phyloP scores from a whole-genome alignment of 2,888 invertebrate species.

The Zeuzera pyrina region DNA sequence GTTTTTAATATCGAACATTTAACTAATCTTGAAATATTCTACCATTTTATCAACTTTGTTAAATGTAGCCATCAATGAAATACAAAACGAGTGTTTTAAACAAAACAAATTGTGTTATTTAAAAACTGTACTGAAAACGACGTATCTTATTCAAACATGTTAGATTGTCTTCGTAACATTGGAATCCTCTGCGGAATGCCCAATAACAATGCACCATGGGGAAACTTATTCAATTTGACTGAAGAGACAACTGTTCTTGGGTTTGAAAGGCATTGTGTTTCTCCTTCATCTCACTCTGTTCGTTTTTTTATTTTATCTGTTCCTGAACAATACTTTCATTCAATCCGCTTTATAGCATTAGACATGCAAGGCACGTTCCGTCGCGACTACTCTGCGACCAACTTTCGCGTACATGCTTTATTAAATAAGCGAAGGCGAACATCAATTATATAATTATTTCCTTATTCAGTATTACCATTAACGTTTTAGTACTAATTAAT shows the following conservation, averaged over 20 bases:
- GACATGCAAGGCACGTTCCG: conserved; percentile 56
- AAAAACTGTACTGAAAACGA: conserved; percentile 2
- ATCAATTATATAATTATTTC: no score
- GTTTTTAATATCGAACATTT: no score
- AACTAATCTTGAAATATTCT: no score
- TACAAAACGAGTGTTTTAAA: no score
- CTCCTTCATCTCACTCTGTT: conserved; percentile 35
- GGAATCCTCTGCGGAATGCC: conserved; percentile 33
- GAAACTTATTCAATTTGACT: conserved; percentile 66
- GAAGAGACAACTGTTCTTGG: conserved; percentile 57
- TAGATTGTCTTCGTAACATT: conserved; percentile 25
- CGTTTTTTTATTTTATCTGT: conserved; percentile 47
- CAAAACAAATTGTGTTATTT: neutral
- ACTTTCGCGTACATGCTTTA: conserved; percentile 24
- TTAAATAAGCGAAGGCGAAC: conserved; percentile 24
- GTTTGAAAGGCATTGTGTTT: conserved; percentile 53
- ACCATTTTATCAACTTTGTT: no score
- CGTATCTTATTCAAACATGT: conserved; percentile 23
- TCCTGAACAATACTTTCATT: conserved; percentile 61
- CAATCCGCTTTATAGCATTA: conserved; percentile 50
- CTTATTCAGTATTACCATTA: no score
- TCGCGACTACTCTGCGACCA: conserved; percentile 41
- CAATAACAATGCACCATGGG: conserved; percentile 49
- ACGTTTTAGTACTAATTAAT: no score
- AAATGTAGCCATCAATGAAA: no score